Conservation (phyloP, 2,888 invertebrate species). For the Eretmocerus hayati region DNA sequence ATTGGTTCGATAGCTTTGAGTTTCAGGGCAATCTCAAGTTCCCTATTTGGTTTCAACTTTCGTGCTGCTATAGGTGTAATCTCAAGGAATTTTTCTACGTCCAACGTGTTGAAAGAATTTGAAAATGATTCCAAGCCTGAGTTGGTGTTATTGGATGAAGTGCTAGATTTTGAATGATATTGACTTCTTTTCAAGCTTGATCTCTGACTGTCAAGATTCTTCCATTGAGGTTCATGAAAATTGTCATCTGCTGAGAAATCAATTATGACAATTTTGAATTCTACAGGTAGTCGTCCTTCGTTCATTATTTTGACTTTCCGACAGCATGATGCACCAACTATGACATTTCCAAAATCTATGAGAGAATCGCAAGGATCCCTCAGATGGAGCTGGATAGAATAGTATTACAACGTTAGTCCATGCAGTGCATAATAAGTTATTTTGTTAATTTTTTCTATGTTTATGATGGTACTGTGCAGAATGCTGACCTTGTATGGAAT, state of each 20-base stretch:
- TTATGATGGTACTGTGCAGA: not conserved
- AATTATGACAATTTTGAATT: slow-evolving; percentile 51
- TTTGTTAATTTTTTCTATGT: not conserved
- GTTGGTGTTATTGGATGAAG: not conserved
- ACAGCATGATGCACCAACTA: slow-evolving; percentile 49
- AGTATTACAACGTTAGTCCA: not conserved
- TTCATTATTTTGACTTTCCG: slow-evolving; percentile 56
- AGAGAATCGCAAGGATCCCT: slow-evolving; percentile 42
- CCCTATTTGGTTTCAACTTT: slow-evolving; percentile 37
- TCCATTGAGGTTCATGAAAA: slow-evolving; percentile 29
- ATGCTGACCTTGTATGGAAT: slow-evolving; percentile 34
- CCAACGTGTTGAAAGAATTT: not conserved
- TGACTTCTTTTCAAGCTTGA: not conserved
- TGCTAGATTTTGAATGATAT: not conserved
- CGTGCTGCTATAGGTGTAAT: slow-evolving; percentile 37
- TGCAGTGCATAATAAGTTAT: not conserved
- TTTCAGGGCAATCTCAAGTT: slow-evolving; percentile 39
- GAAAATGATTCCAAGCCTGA: not conserved
- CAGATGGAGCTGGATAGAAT: slow-evolving; percentile 35
- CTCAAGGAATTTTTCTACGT: slow-evolving; percentile 28
- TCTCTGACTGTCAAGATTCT: not conserved
- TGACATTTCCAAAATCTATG: slow-evolving; percentile 42
- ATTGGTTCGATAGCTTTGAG: slow-evolving; percentile 41
- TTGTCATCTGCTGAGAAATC: slow-evolving; percentile 36
- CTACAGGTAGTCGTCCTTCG: slow-evolving; percentile 51